These are phyloP conservation scores for Lophius piscatorius DNA, from an alignment of 2,113 vertebrate genomes.

Conservation along the genomic window DNA sequence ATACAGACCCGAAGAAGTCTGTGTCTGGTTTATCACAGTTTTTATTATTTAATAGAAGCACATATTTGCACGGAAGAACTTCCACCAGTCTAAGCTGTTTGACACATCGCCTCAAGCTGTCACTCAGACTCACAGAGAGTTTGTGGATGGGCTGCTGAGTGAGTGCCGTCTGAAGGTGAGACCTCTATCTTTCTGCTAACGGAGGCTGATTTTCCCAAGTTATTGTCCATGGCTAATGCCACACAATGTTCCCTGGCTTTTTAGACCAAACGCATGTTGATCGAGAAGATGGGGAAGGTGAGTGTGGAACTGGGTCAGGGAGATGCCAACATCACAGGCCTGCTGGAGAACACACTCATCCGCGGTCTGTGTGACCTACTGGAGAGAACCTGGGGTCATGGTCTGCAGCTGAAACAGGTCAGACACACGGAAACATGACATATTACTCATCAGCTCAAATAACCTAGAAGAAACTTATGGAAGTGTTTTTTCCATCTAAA, in stretches of 20 bases:
- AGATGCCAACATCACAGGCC: slow-evolving; percentile 92
- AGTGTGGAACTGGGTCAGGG: slow-evolving; percentile 93
- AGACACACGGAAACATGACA: slow-evolving; percentile 18
- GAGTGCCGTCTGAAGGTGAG: slow-evolving; percentile 97
- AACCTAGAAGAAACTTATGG: slow-evolving; percentile 18
- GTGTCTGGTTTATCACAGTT: background rate
- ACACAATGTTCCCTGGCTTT: background rate
- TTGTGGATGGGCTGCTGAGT: slow-evolving; percentile 92
- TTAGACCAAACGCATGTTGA: slow-evolving; percentile 97
- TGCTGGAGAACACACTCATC: slow-evolving; percentile 95
- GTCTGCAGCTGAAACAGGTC: slow-evolving; percentile 95
- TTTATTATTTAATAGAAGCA: slow-evolving; percentile 84
- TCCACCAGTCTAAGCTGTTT: slow-evolving; percentile 91
- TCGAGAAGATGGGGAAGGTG: slow-evolving; percentile 97
- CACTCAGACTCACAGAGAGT: slow-evolving; percentile 93
- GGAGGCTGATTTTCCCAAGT: background rate
- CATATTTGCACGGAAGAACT: slow-evolving; percentile 88
- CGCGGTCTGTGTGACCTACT: slow-evolving; percentile 92
- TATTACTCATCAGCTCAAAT: slow-evolving; percentile 2
- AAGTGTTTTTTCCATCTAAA: background rate
- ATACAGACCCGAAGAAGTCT: background rate
- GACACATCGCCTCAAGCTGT: slow-evolving; percentile 92
- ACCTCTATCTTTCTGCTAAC: background rate
- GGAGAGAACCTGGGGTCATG: slow-evolving; percentile 97
- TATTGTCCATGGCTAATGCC: background rate